Evolutionary conservation across 2,113 vertebrate species (phyloP), one percentile per base, ranked within the genome.

Genomic region (Dinomys branickii): DNA sequence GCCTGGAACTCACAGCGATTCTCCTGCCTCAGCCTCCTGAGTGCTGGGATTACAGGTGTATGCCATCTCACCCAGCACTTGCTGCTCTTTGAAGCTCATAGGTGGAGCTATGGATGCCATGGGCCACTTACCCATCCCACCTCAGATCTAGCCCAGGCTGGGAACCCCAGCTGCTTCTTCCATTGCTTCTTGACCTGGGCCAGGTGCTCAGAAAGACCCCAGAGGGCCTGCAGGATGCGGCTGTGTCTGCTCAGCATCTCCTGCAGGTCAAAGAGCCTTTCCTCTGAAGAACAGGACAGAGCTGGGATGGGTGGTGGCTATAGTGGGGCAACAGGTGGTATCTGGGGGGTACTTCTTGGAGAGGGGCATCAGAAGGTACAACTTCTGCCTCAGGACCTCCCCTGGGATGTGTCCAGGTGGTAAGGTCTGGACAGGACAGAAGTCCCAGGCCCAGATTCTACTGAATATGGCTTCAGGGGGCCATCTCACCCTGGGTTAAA

Each of bases 81-180:
- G 12, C 61, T 75, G 26, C 14, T 44, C 78, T 82, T 89, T 75
- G 16, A 71, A 44, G 24, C 33, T 69, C 61, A 19, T 10, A 47
- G 87, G 14, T 33, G 47, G 78, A 41, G n/a, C 10, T 12, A 38
- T 30, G 83, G 19, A 4, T 61, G 50, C 41, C 19, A 0, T 22
- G n/a, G 81, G 41, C 20, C 38, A 94, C 97, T 97, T 85, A 98
- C 97, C 95, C 97, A 97, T 59, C 28, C 58, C 65, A 61, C 69
- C 2, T 61, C 56, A 71, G 84, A 82, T 47, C 85, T 47, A 41
- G 78, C 22, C 35, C 12, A 54, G 61, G 65, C 92, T 30, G 7
- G 12, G 58, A 41, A 35, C 20, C 67, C 82, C 80, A 96, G 38
- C 38, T 96, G 90, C 90, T 80, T 2, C 73, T 90, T 96, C 97